Evolutionary conservation across 1,140 invertebrate species (phyloP), one percentile per base, ranked within the genome.

Genomic region (Calephelis nemesis): DNA sequence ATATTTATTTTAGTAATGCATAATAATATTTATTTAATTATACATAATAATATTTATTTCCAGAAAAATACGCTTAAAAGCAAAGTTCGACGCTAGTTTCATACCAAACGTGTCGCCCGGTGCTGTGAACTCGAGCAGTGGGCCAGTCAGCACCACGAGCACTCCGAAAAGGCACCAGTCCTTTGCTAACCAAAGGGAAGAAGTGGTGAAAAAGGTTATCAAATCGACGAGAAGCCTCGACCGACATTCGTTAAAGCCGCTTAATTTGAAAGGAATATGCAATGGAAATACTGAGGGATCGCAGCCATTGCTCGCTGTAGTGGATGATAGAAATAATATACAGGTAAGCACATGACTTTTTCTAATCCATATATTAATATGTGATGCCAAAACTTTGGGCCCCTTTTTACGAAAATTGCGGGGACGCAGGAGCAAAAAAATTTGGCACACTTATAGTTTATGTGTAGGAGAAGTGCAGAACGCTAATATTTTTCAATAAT

Each of bases 291-390:
- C 84, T 15, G 50, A 71, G 15, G 62, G 70, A 4, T 9, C 68
- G 0, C 82, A 84, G 9, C 87, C 87, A 10, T 62, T 91, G 42
- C 65, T 91, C 40, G 87, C 87, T 40, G 83, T 88, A 9, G 79
- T 91, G 4, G 88, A 91, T 66, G 87, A 89, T 70, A 89, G 78
- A 65, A 85, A 89, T 74, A 88, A 83, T 78, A 89, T 90, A 75
- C 87, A 90, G 85, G 88, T 89, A 67, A 66, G 62, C 10, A 30
- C 48, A 39, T 73, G 12, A 39, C n/a, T 60, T 69, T 62, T 19
- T 19, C 3, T 0, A 19, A n/a, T n/a, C n/a, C n/a, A n/a, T n/a
- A n/a, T n/a, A n/a, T n/a, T n/a, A n/a, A n/a, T n/a, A n/a, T n/a
- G n/a, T n/a, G n/a, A n/a, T n/a, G n/a, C n/a, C n/a, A n/a, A n/a